Evolutionary conservation across 2,113 vertebrate species (phyloP).

Genomic region (Platanista minor): DNA sequence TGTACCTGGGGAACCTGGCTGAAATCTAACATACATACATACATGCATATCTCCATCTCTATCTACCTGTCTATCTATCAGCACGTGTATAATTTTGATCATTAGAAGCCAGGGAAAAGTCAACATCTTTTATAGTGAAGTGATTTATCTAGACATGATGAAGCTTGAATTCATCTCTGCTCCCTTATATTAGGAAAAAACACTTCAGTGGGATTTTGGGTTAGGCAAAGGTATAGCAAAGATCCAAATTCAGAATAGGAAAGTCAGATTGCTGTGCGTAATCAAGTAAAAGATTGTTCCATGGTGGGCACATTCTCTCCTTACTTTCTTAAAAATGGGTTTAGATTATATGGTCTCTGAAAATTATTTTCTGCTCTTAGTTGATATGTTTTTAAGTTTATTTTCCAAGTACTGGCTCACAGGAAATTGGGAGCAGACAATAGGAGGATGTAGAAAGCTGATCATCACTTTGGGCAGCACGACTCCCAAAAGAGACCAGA

Average conservation of each 20-base stretch:
- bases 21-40: not conserved
- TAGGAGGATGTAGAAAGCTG: not conserved
- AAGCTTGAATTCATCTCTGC: not conserved
- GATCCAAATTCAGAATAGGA: not conserved
- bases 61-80: not conserved
- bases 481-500: not conserved
- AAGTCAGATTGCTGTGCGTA: not conserved
- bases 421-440: not conserved
- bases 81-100: not conserved
- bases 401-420: not conserved
- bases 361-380: not conserved
- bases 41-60: not conserved
- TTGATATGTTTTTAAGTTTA: not conserved
- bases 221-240: not conserved
- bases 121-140: not conserved
- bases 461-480: not conserved
- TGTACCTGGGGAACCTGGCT: fast-evolving
- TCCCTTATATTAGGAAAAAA: not conserved
- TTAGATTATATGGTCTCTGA: not conserved
- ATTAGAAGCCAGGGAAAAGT: not conserved
- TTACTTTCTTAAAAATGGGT: not conserved
- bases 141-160: not conserved
- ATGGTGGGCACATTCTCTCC: not conserved
- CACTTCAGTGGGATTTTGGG: not conserved
- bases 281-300: not conserved